Conservation (phyloP, 2,113 vertebrate species). For the Empidonax alnorum region DNA sequence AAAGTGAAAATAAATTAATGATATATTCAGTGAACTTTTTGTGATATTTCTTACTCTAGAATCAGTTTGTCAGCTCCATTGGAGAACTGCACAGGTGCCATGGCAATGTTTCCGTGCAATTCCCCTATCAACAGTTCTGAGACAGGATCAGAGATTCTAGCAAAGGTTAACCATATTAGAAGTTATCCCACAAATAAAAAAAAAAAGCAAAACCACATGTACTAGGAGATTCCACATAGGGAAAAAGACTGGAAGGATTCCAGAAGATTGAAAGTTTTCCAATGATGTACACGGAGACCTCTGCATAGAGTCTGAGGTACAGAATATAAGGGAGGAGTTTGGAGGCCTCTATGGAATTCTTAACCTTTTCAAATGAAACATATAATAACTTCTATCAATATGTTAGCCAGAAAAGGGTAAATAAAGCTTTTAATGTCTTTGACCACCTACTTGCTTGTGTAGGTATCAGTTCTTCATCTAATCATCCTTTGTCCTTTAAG, state of each 20-base stretch:
- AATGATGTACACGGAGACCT: neutral
- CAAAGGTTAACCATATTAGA: neutral
- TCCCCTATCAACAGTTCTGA: neutral
- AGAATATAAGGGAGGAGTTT: neutral
- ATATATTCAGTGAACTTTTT: neutral
- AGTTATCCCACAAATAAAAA: neutral
- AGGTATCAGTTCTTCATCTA: neutral
- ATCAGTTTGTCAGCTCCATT: neutral
- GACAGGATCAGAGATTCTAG: neutral
- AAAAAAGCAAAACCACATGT: neutral
- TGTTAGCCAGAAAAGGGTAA: neutral
- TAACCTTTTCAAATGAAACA: neutral
- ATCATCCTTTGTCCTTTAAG: conserved; percentile 4
- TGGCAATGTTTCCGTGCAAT: neutral
- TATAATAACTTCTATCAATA: neutral
- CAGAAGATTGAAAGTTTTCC: neutral
- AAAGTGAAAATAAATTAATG: neutral
- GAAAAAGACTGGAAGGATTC: neutral
- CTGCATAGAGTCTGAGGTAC: neutral
- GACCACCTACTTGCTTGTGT: conserved; percentile 19
- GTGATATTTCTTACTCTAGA: neutral
- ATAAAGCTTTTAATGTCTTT: neutral
- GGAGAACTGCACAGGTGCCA: neutral
- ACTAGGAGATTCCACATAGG: neutral
- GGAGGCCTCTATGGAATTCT: neutral